Base-by-base conservation (phyloP, 2,113 vertebrate species). In the Dicerorhinus sumatrensis region DNA sequence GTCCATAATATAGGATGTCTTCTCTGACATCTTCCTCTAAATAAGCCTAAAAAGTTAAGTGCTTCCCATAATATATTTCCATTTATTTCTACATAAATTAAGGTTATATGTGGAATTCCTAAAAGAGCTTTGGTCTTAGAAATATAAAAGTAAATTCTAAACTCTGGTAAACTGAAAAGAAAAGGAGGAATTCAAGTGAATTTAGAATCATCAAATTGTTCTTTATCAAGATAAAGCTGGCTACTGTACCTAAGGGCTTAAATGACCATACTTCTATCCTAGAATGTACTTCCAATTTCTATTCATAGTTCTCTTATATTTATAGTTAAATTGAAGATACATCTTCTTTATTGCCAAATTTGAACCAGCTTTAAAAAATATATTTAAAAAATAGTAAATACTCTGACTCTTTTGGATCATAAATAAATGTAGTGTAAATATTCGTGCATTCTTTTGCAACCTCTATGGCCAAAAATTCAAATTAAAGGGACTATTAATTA, bases 241-340 rank as follows among this genome's bases (percentile, higher is more conserved):
- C 63, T 95, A 48, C 17, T 93, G 33, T 9, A 84, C 3, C 65
- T 73, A 85, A 39, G 23, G 29, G 2, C 92, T 95, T 83, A 94
- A 97, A 92, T 77, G 91, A 96, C 8, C 33, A 87, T 56, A 94
- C 2, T 86, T 95, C 36, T 93, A 89, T 39, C 48, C 69, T 83
- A 91, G 67, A 93, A 93, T 69, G 72, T 85, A 76, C 29, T 96
- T 96, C 48, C 17, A 96, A 93, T 94, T 96, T 88, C 54, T 96
- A 72, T 82, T 97, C 65, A 88, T 82, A 77, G 51, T 46, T 85
- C 88, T 72, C 58, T 81, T 85, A 72, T 83, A 92, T 94, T 95
- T 87, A 97, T 8, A 95, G 33, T 95, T 88, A 97, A 93, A 91
- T 18, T 93, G 63, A 88, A 97, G 62, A 80, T 77, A 54, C 23